These are phyloP conservation scores for Hypsopygia costalis DNA, from an alignment of 2,888 invertebrate genomes.

Conservation along the genomic window DNA sequence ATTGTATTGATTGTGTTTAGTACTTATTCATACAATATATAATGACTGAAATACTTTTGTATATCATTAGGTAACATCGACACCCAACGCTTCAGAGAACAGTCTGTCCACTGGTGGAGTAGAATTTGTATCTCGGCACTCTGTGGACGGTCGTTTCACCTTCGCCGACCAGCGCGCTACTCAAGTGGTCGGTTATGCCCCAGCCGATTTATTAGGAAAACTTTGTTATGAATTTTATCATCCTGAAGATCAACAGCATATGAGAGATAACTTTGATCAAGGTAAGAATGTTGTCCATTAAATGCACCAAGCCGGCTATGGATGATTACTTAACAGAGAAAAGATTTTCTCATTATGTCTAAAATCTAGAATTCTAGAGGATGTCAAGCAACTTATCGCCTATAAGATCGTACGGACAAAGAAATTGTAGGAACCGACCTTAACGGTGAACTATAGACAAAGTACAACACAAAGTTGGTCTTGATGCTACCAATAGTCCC, in stretches of 20 bases:
- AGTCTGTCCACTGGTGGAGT: conserved; percentile 88
- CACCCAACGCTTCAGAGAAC: conserved; percentile 95
- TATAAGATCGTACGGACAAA: no score
- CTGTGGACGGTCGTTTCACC: conserved; percentile 98
- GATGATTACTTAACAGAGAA: no score
- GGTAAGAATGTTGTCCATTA: conserved; percentile 81
- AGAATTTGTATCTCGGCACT: conserved; percentile 98
- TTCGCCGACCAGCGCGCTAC: conserved; percentile 99
- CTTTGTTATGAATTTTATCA: conserved; percentile 99
- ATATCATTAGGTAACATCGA: conserved; percentile 87
- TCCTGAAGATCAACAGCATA: conserved; percentile 97
- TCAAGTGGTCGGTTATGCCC: conserved; percentile 94
- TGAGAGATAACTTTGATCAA: conserved; percentile 99
- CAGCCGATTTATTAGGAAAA: conserved; percentile 96
- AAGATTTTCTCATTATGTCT: no score
- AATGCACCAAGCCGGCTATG: no score
- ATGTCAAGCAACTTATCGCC: no score
- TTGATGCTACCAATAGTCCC: no score
- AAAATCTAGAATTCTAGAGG: no score
- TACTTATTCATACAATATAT: no score
- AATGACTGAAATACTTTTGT: background rate
- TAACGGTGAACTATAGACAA: no score
- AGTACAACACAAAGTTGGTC: no score
- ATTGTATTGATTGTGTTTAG: no score
- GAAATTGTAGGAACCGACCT: no score